A percentile compares a stretch with the other conserved stretches of the same genome.
These are phyloP conservation scores for Sthenelais limicola DNA, from an alignment of 2,888 invertebrate genomes.

Conservation along the genomic window DNA sequence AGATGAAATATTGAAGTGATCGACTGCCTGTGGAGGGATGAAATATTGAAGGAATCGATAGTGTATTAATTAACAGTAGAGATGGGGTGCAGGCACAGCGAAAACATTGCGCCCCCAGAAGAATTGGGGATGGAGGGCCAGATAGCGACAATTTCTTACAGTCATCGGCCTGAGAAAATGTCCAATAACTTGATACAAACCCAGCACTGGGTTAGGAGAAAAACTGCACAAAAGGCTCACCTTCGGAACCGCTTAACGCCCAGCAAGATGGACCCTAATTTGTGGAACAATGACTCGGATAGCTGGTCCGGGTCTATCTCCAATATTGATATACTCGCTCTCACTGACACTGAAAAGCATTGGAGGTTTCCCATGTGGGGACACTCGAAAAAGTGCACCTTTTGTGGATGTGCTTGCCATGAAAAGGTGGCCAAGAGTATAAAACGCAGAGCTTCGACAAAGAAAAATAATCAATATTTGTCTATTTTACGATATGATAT, in stretches of 20 bases:
- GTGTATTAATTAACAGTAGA: no score
- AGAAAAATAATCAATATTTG: neutral
- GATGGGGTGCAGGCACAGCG: conserved; percentile 16
- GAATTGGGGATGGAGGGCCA: neutral
- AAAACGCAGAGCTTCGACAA: neutral
- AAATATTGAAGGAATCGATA: no score
- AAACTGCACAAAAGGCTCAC: conserved; percentile 1
- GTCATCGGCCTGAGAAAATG: conserved; percentile 12
- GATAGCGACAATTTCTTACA: conserved; percentile 5
- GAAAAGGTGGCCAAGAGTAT: neutral
- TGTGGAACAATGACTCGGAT: neutral
- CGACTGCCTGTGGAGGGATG: no score
- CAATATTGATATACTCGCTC: neutral
- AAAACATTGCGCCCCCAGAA: neutral
- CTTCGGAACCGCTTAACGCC: conserved; percentile 1
- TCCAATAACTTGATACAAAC: conserved; percentile 5
- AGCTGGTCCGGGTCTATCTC: neutral
- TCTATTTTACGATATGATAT: neutral
- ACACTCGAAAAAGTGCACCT: conserved; percentile 19
- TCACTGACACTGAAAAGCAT: neutral
- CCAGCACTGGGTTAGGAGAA: conserved; percentile 17
- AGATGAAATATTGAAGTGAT: no score
- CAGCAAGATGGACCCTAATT: neutral
- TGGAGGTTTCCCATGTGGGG: conserved; percentile 22
- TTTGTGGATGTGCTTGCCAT: conserved; percentile 24